Conservation (phyloP, 2,797 vertebrate species). For the Squalus acanthias region DNA sequence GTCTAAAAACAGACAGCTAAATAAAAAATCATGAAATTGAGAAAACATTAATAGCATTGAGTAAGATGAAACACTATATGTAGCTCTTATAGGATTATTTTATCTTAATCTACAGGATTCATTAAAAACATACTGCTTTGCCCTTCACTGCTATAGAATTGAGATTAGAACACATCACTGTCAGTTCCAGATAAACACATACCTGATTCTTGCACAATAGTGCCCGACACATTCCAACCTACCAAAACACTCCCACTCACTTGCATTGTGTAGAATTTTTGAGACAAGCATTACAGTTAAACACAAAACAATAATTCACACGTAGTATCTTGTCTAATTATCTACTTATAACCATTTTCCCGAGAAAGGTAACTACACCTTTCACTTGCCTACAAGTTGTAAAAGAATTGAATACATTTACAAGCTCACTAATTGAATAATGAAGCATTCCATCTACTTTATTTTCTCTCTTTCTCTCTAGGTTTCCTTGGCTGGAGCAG, state of each 20-base stretch:
- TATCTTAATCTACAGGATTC: slow-evolving; percentile 8
- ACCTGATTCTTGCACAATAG: background rate
- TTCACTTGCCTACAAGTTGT: background rate
- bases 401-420: background rate
- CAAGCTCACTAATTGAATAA: background rate
- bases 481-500: background rate
- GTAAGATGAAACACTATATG: background rate
- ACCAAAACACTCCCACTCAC: background rate
- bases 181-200: slow-evolving; percentile 16
- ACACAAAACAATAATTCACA: background rate
- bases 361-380: background rate
- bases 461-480: background rate
- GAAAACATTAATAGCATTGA: background rate
- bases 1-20: background rate
- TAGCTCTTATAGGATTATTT: background rate
- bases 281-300: background rate
- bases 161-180: background rate
- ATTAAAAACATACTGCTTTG: background rate
- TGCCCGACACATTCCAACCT: background rate
- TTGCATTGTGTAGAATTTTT: background rate
- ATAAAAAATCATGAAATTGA: background rate
- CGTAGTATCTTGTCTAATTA: background rate
- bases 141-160: background rate
- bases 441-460: background rate
- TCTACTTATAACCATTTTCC: background rate